Evolutionary conservation across 2,113 vertebrate species (phyloP).

Genomic region (Ciconia maguari): DNA sequence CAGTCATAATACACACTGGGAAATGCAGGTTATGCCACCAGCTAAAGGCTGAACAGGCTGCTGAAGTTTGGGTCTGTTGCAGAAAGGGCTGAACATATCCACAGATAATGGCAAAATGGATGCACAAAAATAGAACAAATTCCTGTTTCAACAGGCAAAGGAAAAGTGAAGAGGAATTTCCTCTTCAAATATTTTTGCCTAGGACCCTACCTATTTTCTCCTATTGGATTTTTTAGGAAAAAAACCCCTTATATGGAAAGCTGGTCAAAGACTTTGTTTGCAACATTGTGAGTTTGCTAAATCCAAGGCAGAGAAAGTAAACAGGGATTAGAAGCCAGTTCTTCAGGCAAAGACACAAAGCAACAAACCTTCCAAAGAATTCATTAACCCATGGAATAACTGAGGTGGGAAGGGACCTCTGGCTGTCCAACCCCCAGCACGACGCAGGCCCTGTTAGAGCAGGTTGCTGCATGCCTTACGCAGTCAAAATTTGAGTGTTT

Average conservation of each 20-base stretch:
- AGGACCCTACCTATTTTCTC: neutral
- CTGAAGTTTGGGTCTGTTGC: neutral
- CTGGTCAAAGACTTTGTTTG: neutral
- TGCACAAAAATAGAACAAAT: neutral
- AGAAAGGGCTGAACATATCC: neutral
- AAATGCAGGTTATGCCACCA: neutral
- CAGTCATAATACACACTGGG: neutral
- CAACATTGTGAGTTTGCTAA: neutral
- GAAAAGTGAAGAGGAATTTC: neutral
- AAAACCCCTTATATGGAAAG: neutral
- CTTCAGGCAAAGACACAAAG: neutral
- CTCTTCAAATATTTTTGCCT: neutral
- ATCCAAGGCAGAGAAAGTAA: neutral
- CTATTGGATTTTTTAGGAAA: neutral
- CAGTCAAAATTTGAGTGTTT: neutral
- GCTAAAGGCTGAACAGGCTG: neutral
- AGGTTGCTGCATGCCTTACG: neutral
- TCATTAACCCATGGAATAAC: neutral
- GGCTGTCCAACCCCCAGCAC: fast-evolving
- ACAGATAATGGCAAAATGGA: neutral
- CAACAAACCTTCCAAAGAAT: neutral
- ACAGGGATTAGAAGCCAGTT: neutral
- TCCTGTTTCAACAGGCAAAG: neutral
- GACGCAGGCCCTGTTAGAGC: neutral
- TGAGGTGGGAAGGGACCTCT: neutral